Percentiles rank a stretch among this genome's conserved stretches.
Conservation (phyloP, 2,113 vertebrate species). For the Phyllostomus discolor region DNA sequence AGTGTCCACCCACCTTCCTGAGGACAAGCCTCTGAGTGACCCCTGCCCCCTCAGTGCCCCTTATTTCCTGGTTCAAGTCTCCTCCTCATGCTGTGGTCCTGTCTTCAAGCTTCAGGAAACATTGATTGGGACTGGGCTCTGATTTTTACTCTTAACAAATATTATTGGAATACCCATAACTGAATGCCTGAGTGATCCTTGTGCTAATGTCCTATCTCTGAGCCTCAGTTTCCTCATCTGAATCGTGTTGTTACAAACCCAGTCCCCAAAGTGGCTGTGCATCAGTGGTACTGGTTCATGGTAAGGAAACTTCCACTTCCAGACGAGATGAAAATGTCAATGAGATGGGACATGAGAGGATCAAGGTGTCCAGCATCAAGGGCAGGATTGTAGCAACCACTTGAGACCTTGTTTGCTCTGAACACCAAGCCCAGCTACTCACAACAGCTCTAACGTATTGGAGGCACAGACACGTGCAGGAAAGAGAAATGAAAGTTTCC, state of each 20-base stretch:
- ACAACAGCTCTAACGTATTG: rapidly evolving
- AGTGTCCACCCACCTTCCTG: too few relatives aligned
- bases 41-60: too few relatives aligned
- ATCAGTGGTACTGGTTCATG: too few relatives aligned
- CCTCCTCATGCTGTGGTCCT: background rate
- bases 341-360: rapidly evolving
- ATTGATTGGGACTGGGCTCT: too few relatives aligned
- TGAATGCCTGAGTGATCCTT: too few relatives aligned
- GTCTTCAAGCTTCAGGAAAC: rapidly evolving
- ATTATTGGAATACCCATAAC: too few relatives aligned
- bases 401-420: background rate
- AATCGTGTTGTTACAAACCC: rapidly evolving
- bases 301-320: background rate
- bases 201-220: rapidly evolving
- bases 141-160: background rate
- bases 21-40: too few relatives aligned
- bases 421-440: rapidly evolving
- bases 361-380: too few relatives aligned
- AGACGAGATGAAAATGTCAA: too few relatives aligned
- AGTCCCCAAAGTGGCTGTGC: background rate
- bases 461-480: rapidly evolving
- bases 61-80: rapidly evolving
- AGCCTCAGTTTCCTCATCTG: background rate
- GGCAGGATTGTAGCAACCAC: too few relatives aligned
- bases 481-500: background rate